phyloP scores from a whole-genome alignment of 2,113 vertebrate genomes.

The Thunnus thynnus region DNA sequence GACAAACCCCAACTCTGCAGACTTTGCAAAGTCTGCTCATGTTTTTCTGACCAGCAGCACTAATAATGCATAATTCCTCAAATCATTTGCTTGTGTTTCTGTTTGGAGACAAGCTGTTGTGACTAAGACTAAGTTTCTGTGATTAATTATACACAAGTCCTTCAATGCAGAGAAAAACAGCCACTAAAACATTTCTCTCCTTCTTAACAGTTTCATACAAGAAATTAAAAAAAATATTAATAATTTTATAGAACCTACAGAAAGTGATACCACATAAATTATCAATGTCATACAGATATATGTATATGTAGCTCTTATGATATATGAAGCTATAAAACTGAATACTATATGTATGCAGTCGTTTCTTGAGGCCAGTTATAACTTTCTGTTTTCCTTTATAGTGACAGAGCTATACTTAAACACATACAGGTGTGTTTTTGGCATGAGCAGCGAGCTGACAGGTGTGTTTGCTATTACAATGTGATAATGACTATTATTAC shows the following conservation, averaged over 20 bases:
- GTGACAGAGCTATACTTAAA: constrained; percentile 64
- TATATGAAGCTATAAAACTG: constrained; percentile 44
- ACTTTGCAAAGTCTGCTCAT: constrained; percentile 12
- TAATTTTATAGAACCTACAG: neutral
- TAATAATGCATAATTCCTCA: constrained; percentile 43
- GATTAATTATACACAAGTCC: constrained; percentile 32
- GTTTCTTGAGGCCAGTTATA: constrained; percentile 46
- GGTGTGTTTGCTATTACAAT: constrained; percentile 74
- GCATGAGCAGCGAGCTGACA: constrained; percentile 54
- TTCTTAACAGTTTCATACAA: neutral
- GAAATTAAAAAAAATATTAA: neutral
- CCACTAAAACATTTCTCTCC: constrained; percentile 9
- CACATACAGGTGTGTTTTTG: constrained; percentile 78
- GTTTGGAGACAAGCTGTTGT: constrained; percentile 38
- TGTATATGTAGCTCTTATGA: constrained; percentile 21
- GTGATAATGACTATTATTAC: constrained; percentile 80
- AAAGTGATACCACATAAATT: constrained; percentile 26
- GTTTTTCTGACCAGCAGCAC: constrained; percentile 48
- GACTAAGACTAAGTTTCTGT: constrained; percentile 12
- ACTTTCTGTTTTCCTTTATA: constrained; percentile 63
- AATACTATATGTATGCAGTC: constrained; percentile 11
- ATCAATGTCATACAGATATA: neutral
- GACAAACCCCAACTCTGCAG: constrained; percentile 32
- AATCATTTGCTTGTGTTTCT: constrained; percentile 17
- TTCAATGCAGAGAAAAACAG: constrained; percentile 11